Conservation (phyloP, 1,140 invertebrate species). For the Apis mellifera region DNA sequence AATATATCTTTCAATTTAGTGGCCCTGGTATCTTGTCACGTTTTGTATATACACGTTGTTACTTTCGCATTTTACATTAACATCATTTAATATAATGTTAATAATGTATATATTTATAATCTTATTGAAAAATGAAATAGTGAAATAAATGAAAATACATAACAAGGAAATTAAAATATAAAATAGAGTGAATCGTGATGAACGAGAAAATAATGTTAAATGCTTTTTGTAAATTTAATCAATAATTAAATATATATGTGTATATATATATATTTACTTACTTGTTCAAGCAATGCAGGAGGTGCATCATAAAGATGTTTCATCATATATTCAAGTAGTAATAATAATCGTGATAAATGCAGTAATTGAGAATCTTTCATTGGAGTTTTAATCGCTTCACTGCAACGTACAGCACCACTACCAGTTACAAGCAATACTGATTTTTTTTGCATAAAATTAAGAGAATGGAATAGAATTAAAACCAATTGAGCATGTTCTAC, state of each 20-base stretch:
- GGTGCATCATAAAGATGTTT: slow-evolving; percentile 96
- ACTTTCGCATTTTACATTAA: slow-evolving; percentile 69
- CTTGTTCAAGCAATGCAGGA: slow-evolving; percentile 88
- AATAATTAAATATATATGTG: not conserved
- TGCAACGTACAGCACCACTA: slow-evolving; percentile 85
- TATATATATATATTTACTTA: slow-evolving; percentile 70
- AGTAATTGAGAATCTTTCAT: slow-evolving; percentile 88
- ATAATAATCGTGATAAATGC: slow-evolving; percentile 90
- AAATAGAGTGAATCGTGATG: slow-evolving; percentile 4
- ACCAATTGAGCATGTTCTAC: slow-evolving; percentile 97
- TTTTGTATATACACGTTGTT: slow-evolving; percentile 64
- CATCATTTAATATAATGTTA: not conserved
- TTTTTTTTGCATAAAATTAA: slow-evolving; percentile 98
- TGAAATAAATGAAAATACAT: slow-evolving; percentile 30
- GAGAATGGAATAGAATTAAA: slow-evolving; percentile 95
- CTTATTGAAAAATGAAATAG: not conserved
- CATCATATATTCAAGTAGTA: slow-evolving; percentile 97
- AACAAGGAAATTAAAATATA: slow-evolving; percentile 27
- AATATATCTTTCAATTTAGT: slow-evolving; percentile 75
- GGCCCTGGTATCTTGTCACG: slow-evolving; percentile 75
- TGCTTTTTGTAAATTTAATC: not conserved
- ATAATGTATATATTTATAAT: not conserved
- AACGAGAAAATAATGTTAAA: slow-evolving; percentile 20
- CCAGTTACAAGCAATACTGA: slow-evolving; percentile 92
- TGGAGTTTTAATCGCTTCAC: slow-evolving; percentile 84